Conservation (phyloP, 2,888 invertebrate genomes). For the Scaptomyza reducta region DNA sequence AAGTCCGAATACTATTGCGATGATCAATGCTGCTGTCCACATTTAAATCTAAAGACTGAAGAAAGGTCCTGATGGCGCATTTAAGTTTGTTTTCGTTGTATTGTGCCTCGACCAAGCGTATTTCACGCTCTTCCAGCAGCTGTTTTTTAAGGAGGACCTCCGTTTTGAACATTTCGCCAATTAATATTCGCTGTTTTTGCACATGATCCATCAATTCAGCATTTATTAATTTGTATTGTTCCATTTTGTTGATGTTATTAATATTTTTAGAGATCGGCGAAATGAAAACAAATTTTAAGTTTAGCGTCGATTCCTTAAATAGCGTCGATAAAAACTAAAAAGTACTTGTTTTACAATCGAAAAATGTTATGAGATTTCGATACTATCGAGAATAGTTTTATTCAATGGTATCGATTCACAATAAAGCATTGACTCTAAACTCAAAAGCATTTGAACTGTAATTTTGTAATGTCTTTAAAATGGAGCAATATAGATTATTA, state of each 20-base stretch:
- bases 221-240: conserved; percentile 30
- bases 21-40: neutral
- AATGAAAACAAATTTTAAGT: conserved; percentile 33
- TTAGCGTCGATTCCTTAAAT: conserved; percentile 36
- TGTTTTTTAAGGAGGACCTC: conserved; percentile 27
- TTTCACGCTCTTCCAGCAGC: conserved; percentile 41
- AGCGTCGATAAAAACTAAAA: conserved; percentile 16
- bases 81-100: conserved; percentile 36
- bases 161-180: conserved; percentile 15
- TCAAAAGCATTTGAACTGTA: neutral
- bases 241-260: conserved; percentile 41
- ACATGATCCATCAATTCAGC: conserved; percentile 34
- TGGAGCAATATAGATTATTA: conserved; percentile 19
- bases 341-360: neutral
- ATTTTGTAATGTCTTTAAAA: neutral
- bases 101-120: conserved; percentile 20
- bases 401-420: neutral
- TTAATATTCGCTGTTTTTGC: conserved; percentile 35
- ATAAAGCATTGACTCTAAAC: neutral
- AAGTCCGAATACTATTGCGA: neutral
- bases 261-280: neutral
- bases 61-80: conserved; percentile 27
- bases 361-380: neutral
- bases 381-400: neutral
- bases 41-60: conserved; percentile 17